Evolutionary conservation across 2,888 invertebrate genomes (phyloP).

Genomic region (Atrina japonica): DNA sequence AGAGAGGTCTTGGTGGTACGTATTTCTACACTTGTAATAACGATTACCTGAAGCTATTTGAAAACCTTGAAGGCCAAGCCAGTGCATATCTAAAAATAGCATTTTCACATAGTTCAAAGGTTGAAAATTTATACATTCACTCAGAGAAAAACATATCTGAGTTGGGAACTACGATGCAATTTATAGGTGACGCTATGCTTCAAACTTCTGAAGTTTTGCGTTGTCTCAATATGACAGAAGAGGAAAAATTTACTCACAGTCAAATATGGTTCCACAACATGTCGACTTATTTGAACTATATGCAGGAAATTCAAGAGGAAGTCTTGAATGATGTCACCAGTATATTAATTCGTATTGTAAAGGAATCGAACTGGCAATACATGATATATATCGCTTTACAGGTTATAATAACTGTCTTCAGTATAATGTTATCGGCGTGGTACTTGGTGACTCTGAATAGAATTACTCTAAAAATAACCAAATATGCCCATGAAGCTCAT

Average conservation of each 20-base stretch:
- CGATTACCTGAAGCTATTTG: neutral
- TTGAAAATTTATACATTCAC: neutral
- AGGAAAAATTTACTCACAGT: constrained; percentile 3
- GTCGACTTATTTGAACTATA: constrained; percentile 21
- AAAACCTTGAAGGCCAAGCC: constrained; percentile 7
- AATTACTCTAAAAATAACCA: constrained; percentile 23
- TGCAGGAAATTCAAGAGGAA: constrained; percentile 10
- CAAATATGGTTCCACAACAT: constrained; percentile 33
- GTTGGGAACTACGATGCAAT: neutral
- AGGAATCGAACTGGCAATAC: constrained; percentile 9
- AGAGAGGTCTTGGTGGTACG: constrained; percentile 22
- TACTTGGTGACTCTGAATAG: constrained; percentile 21
- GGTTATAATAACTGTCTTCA: constrained; percentile 1
- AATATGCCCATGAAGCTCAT: constrained; percentile 20
- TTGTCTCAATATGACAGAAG: neutral
- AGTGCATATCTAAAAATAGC: constrained; percentile 9
- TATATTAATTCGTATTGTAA: neutral
- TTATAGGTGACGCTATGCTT: neutral
- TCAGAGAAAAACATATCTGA: neutral
- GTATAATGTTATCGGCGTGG: constrained; percentile 19
- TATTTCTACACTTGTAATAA: constrained; percentile 21
- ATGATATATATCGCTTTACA: constrained; percentile 8
- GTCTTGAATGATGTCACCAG: neutral
- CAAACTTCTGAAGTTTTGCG: neutral
- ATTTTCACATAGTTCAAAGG: neutral